These are phyloP conservation scores for Graphium colonna DNA, from an alignment of 2,888 invertebrate species.

Conservation along the genomic window DNA sequence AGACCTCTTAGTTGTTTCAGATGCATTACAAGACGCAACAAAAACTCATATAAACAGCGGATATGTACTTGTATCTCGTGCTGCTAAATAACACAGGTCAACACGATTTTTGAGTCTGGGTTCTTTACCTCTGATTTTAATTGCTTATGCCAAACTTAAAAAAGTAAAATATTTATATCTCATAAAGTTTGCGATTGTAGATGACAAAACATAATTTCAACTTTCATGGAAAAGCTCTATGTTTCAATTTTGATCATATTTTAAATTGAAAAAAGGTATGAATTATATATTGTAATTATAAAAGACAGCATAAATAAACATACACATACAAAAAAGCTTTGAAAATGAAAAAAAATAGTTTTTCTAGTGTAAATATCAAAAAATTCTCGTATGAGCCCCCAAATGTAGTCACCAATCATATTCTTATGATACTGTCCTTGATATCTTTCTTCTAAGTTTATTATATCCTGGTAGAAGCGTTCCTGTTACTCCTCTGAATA, in stretches of 20 bases:
- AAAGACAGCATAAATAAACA: too few species aligned
- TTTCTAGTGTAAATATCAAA: slow-evolving; percentile 19
- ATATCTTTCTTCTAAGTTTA: slow-evolving; percentile 25
- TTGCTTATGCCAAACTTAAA: slow-evolving; percentile 9
- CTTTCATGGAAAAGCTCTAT: neutral
- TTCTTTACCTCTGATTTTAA: slow-evolving; percentile 1
- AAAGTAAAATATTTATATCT: slow-evolving; percentile 19
- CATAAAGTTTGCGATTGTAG: slow-evolving; percentile 22
- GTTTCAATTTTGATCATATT: slow-evolving; percentile 13
- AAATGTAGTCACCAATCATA: slow-evolving; percentile 31
- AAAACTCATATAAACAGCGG: too few species aligned
- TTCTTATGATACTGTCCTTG: slow-evolving; percentile 27
- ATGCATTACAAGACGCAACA: too few species aligned
- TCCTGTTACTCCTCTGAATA: slow-evolving; percentile 29
- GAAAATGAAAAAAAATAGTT: neutral
- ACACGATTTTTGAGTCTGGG: slow-evolving; percentile 18
- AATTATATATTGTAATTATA: neutral
- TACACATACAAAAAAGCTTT: too few species aligned
- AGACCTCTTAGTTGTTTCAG: too few species aligned
- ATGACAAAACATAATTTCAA: slow-evolving; percentile 9
- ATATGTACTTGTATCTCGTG: too few species aligned
- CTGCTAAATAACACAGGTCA: too few species aligned
- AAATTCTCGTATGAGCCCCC: slow-evolving; percentile 29
- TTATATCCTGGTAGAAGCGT: slow-evolving; percentile 28
- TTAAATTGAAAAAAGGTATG: slow-evolving; percentile 5